A percentile compares a stretch with the other conserved stretches of the same genome.
These are phyloP conservation scores for Brachypodius melanocephalos DNA, from an alignment of 2,113 vertebrate species.

Conservation along the genomic window DNA sequence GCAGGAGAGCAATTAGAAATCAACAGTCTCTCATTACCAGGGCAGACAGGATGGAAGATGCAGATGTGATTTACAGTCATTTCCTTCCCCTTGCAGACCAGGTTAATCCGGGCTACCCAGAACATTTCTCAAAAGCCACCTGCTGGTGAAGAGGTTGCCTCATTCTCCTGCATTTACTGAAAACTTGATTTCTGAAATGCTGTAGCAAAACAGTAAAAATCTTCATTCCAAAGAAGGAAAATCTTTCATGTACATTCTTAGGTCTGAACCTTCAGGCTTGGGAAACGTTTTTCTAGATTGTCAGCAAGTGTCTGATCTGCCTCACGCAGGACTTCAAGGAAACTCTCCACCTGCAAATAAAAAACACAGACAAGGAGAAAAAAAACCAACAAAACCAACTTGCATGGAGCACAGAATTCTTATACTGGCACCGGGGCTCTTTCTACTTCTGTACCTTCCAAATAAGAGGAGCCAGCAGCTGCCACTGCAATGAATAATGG, in stretches of 20 bases:
- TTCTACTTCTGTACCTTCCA: background rate
- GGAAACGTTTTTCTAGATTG: conserved; percentile 77
- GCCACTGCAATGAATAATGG: background rate
- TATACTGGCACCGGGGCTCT: background rate
- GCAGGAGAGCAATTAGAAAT: background rate
- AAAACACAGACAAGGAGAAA: background rate
- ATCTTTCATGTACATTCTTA: conserved; percentile 6
- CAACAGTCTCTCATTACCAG: background rate
- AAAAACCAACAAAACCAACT: background rate
- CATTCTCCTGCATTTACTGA: background rate
- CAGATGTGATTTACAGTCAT: background rate
- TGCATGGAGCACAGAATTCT: background rate
- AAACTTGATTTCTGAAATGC: background rate
- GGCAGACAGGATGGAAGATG: conserved; percentile 24
- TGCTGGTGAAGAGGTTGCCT: background rate
- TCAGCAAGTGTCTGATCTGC: conserved; percentile 81
- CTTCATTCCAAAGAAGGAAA: conserved; percentile 20
- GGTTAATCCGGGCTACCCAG: background rate
- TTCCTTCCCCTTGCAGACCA: background rate
- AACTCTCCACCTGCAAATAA: conserved; percentile 80
- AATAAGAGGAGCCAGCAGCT: background rate
- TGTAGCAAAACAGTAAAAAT: conserved; percentile 1
- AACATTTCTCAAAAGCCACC: background rate
- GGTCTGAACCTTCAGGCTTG: conserved; percentile 67
- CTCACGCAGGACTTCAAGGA: conserved; percentile 79